Evolutionary conservation across 2,797 vertebrate genomes (phyloP).

Genomic region (Parauchenoglanis ngamensis): DNA sequence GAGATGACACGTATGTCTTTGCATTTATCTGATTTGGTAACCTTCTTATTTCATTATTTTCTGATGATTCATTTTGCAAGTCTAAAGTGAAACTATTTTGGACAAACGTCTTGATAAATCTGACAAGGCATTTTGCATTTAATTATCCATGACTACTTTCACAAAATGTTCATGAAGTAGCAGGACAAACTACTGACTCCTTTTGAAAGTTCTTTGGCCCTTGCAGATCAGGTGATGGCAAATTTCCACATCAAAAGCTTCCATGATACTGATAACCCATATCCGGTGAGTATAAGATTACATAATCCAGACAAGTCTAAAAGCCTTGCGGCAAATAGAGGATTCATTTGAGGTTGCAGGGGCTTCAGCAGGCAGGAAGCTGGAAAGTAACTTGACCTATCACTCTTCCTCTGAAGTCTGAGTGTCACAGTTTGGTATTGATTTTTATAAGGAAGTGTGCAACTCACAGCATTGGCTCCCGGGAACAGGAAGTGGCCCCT

Average conservation of each 20-base stretch:
- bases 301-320: conserved; percentile 17
- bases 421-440: not conserved
- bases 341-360: conserved; percentile 17
- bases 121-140: not conserved
- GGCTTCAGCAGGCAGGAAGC: conserved; percentile 7
- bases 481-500: conserved; percentile 86
- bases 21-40: no score
- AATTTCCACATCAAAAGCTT: conserved; percentile 10
- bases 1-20: no score
- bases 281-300: conserved; percentile 9
- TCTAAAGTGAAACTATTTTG: not conserved
- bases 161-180: not conserved
- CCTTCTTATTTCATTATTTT: not conserved
- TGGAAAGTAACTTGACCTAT: not conserved
- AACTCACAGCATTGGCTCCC: conserved; percentile 91
- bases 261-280: not conserved
- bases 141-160: not conserved
- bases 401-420: conserved; percentile 1
- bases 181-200: not conserved
- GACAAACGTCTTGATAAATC: not conserved
- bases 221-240: not conserved
- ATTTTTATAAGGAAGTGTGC: conserved; percentile 1
- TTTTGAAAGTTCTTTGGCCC: not conserved
- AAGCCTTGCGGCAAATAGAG: conserved; percentile 37
- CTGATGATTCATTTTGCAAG: not conserved